Evolutionary conservation across 1,140 invertebrate genomes (phyloP).

Genomic region (Oreohelix idahoensis): DNA sequence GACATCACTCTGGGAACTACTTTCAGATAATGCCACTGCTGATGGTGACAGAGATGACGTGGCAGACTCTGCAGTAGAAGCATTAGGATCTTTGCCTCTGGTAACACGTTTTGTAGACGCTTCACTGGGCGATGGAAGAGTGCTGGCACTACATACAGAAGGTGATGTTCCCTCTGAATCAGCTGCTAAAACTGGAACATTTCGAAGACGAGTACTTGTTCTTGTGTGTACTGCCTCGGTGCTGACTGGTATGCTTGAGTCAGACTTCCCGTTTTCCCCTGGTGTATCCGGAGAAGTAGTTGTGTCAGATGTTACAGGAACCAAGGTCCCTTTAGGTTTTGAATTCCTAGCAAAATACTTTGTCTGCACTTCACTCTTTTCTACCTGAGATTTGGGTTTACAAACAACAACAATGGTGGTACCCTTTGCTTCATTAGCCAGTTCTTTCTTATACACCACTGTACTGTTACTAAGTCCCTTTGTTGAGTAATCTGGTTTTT

Average conservation of each 20-base stretch:
- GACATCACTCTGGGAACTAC: neutral
- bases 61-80: neutral
- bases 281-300: neutral
- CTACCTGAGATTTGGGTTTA: constrained; percentile 47
- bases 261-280: neutral
- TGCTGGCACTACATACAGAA: neutral
- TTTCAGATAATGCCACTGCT: neutral
- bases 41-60: neutral
- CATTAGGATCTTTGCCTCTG: neutral
- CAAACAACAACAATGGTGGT: constrained; percentile 62
- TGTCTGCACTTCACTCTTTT: constrained; percentile 46
- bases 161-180: constrained; percentile 11
- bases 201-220: constrained; percentile 10
- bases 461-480: constrained; percentile 57
- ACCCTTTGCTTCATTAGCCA: constrained; percentile 52
- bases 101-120: neutral
- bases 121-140: neutral
- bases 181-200: constrained; percentile 5
- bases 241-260: neutral
- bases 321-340: constrained; percentile 31
- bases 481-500: constrained; percentile 31
- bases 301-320: neutral
- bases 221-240: neutral
- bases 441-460: constrained; percentile 56
- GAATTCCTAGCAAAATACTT: constrained; percentile 48